Base-by-base conservation (phyloP, 2,113 vertebrate genomes). In the Podilymbus podiceps region DNA sequence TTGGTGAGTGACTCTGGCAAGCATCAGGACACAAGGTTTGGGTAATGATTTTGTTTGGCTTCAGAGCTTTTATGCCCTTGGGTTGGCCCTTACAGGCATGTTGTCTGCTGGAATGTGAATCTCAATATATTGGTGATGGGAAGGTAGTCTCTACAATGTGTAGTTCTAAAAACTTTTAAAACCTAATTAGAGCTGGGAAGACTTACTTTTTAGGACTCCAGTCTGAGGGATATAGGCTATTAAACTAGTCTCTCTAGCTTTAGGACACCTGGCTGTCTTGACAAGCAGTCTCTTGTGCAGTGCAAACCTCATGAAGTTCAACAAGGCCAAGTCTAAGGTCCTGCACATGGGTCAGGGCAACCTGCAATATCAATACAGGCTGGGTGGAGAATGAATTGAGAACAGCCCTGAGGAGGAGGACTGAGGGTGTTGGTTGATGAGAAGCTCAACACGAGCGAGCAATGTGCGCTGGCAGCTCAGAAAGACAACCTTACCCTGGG, bases 1-100 rank as follows among this genome's bases (percentile, higher is more conserved):
- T 81, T 93, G 94, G 94, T 35, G 18, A 79, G 69, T 80, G 82
- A 28, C 38, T 72, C 87, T 96, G 90, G 88, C 92, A 89, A 75
- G 86, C 69, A 46, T 49, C 25, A 47, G 86, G 90, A 72, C 27
- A 31, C 49, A 62, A 50, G n/a, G 77, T 71, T 92, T 92, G 74
- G 88, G 24, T 67, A 79, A 90, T 81, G 62, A 69, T 64, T 89
- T 24, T 74, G 69, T 85, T 97, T 93, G 89, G 86, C 38, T 73
- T 91, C 73, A 85, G 62, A 91, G 73, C 80, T 82, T 66, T 81
- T 68, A 69, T 93, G 74, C 72, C 84, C 84, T 92, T 85, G 23
- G n/a, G 72, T 91, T 94, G 40, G 49, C 63, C 66, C 38, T 87
- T 27, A 6, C 22, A 67, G 60, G 46, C 10, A 12, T 3, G 6